phyloP scores from a whole-genome alignment of 2,888 invertebrate genomes.

The Melanostoma scalare region DNA sequence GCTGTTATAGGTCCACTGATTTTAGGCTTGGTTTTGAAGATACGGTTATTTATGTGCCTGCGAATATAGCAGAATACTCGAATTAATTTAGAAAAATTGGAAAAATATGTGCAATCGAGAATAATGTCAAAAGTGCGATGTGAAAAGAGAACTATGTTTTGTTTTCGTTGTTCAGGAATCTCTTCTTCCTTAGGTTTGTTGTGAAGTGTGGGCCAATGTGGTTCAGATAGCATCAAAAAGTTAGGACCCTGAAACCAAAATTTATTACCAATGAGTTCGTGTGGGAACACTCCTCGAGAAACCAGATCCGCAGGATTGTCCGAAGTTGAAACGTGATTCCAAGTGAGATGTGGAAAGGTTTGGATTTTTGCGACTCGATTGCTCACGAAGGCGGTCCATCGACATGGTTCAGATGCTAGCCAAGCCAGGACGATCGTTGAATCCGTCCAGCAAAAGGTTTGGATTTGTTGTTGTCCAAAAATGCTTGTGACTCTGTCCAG shows the following conservation, averaged over 20 bases:
- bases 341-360: too few species aligned
- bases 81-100: conserved; percentile 7
- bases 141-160: background rate
- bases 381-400: conserved; percentile 33
- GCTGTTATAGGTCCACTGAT: too few species aligned
- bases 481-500: conserved; percentile 19
- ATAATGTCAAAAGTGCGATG: too few species aligned
- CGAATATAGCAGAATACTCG: conserved; percentile 7
- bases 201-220: too few species aligned
- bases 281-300: too few species aligned
- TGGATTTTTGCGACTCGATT: conserved; percentile 33
- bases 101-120: background rate
- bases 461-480: background rate
- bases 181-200: too few species aligned
- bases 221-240: conserved; percentile 2
- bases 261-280: too few species aligned
- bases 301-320: too few species aligned
- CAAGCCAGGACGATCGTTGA: conserved; percentile 34
- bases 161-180: background rate
- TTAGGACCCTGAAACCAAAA: conserved; percentile 29
- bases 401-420: conserved; percentile 45
- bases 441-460: conserved; percentile 33
- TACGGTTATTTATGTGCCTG: conserved; percentile 20
- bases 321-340: too few species aligned
- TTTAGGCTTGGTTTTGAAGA: too few species aligned